Evolutionary conservation across 2,888 invertebrate species (phyloP), one percentile per base, ranked within the genome.

Genomic region (Erpobdella octoculata): DNA sequence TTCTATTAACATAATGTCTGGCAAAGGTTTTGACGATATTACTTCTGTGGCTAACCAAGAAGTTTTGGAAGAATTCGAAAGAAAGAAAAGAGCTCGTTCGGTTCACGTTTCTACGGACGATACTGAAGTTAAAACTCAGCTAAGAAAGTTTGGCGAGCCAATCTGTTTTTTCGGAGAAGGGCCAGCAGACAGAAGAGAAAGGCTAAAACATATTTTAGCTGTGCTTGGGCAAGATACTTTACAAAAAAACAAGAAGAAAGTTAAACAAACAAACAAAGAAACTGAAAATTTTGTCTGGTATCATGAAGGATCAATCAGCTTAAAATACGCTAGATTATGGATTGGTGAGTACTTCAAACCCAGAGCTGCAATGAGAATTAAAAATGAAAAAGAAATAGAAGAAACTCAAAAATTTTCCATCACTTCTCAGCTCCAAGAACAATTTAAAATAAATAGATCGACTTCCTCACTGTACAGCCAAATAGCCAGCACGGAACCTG

Each of bases 141-240:
- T 99, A 1, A 85, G 98, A 9, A 91, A 93, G 80, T 85, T 97
- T 0, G 93, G 92, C 3, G 95, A 97, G 84, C 96, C 98, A 0
- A 93, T 97, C 78, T 97, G 97, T 84, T 86, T 94, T 74, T 99
- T 98, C 83, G 97, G 98, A 0, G 98, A 99, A 85, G 98, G 97
- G 0, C 97, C 97, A 0, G 95, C 96, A 0, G 98, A 98, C 79
- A 86, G 98, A 71, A 86, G 98, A 79, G 92, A 93, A 71, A 87
- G 98, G 5, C 86, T 99, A 21, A 87, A 95, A 76, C 93, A 95
- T 69, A 73, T 81, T 8, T 72, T 82, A 35, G 80, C 80, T 75
- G 90, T 89, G 77, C 86, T 92, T 5, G 94, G 93, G 0, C 92
- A 93, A 83, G 93, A 93, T 84, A 91, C 91, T 0, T 90, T 93